Evolutionary conservation across 2,113 vertebrate species (phyloP), one percentile per base, ranked within the genome.

Genomic region (Pseudorasbora parva): DNA sequence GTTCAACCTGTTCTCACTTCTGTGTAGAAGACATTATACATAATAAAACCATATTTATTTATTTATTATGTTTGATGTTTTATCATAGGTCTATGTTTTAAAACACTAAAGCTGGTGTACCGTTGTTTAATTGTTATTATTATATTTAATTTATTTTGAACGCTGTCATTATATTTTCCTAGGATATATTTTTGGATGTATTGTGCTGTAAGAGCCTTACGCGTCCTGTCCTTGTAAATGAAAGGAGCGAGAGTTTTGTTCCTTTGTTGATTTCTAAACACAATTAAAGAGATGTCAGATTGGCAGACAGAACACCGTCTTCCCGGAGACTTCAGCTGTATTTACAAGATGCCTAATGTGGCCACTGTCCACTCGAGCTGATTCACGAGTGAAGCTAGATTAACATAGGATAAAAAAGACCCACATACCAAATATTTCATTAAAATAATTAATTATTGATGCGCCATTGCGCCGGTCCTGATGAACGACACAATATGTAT

Each of bases 201-300:
- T 17, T 57, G 21, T 41, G 19, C 45, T 27, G 43, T 51, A 27
- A 5, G 11, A 66, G 5, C 27, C 12, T 23, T 2, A 27, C 12
- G 23, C 25, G 27, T 30, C n/a, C n/a, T 59, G 41, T 23, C 21
- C 11, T 71, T 69, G 33, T 11, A 83, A 87, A 87, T 72, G 88
- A 88, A 77, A 80, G 80, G 84, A 91, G 78, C 47, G 88, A 91
- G 92, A 91, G 89, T 59, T 71, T 33, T 11, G n/a, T 60, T 37
- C 45, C 89, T 89, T 72, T 82, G 81, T 80, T 91, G 91, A 91
- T 93, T 91, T 91, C 88, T 90, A 94, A 94, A 94, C 92, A 93
- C 91, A 92, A 89, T 94, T 93, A 94, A 86, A 85, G 74, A 91
- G 91, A 92, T 93, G 91, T 88, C 86, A 92, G 88, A 86, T 68